Base-by-base conservation (phyloP, 2,113 vertebrate species). In the Rhabdomys dilectus region DNA sequence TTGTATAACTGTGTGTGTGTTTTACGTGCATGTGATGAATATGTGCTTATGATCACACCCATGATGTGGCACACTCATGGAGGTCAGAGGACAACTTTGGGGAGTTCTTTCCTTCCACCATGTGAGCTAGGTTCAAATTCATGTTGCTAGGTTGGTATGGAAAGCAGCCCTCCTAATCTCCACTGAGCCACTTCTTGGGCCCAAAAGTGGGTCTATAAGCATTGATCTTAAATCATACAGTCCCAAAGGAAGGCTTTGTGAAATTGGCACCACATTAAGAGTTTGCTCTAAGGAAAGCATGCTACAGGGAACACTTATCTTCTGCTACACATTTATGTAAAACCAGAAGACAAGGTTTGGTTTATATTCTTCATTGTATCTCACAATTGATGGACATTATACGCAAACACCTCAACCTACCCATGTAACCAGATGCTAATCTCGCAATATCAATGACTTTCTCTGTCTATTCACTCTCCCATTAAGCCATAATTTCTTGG, bases 401-500 rank as follows among this genome's bases (percentile, higher is more conserved):
- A 48, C 19, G 7, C 22, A 73, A 5, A 39, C 85, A 26, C 39
- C 60, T 85, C 60, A 45, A 64, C 48, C 26, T 24, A 48, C 7
- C 11, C 11, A 26, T 12, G 51, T 11, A 75, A 22, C 2, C 73
- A 66, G 7, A 42, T 36, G 9, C 7, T 31, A 26, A 10, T 22
- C 68, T 73, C 22, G 22, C 36, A 16, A 22, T 36, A 81, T 51
- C 17, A 0, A n/a, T n/a, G 24, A 21, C 68, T 72, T 15, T 39
- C 29, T 62, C 56, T 17, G 9, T 70, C 29, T 8, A 75, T 8
- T 70, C 39, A 76, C 34, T 21, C 29, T 80, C 22, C 39, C 34
- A 84, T 84, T 19, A 78, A 87, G 62, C 34, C 64, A 45, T 76
- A 64, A 9, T 72, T 85, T 89, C n/a, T 81, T 73, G 73, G 88